Percentiles rank a stretch among this genome's conserved stretches.
Conservation (phyloP, 92 coral and sea anemone species). For the Zoanthus sansibaricus region DNA sequence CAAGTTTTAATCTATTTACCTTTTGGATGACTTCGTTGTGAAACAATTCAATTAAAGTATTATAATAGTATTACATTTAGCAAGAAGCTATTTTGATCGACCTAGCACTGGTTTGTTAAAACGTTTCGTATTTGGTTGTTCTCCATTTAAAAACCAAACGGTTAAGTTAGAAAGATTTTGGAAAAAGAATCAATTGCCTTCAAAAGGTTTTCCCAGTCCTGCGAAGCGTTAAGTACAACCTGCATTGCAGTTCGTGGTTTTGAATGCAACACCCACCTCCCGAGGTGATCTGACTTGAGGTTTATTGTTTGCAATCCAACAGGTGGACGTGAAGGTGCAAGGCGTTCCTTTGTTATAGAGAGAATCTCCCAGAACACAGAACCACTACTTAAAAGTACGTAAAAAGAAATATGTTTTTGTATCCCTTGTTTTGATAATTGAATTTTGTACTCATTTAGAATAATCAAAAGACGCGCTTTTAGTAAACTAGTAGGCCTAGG, state of each 20-base stretch:
- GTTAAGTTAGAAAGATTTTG: not conserved
- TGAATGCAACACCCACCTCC: conserved; percentile 17
- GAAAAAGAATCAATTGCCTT: not conserved
- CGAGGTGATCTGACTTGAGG: not conserved
- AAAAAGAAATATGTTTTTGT: not conserved
- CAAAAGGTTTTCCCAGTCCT: not conserved
- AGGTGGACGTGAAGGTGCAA: conserved; percentile 14
- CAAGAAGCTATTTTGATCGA: not conserved
- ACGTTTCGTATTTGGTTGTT: not conserved
- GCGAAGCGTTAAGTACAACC: conserved; percentile 19
- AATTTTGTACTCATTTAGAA: not conserved
- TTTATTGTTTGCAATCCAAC: not conserved
- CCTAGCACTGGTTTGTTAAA: not conserved
- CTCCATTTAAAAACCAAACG: not conserved
- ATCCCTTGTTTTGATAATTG: not conserved
- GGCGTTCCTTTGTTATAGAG: conserved; percentile 27
- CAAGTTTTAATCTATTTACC: not conserved
- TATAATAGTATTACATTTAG: not conserved
- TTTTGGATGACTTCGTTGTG: not conserved
- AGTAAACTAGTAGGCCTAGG: too few relatives aligned
- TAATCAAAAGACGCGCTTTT: too few relatives aligned
- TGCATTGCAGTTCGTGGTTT: conserved; percentile 15
- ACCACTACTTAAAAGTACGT: conserved; percentile 25
- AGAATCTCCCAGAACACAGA: not conserved
- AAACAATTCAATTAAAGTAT: not conserved